These are phyloP conservation scores for Oncorhynchus clarkii DNA, from an alignment of 2,113 vertebrate genomes.

Conservation along the genomic window DNA sequence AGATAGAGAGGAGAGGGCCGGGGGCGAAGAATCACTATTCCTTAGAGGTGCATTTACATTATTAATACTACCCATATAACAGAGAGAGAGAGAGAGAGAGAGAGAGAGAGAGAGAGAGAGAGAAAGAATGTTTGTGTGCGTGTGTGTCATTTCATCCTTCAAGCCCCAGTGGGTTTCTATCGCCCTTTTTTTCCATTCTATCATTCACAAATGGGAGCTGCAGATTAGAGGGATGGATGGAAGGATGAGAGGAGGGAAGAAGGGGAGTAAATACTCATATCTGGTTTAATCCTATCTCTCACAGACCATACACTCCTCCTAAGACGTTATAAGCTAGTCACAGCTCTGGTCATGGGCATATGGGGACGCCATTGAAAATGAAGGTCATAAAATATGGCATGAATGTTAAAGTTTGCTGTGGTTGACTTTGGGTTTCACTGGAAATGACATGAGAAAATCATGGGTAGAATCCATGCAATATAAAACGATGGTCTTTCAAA, in stretches of 20 bases:
- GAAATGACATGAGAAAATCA: constrained; percentile 9
- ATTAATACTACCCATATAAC: constrained; percentile 44
- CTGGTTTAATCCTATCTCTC: constrained; percentile 66
- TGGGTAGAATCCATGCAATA: not conserved
- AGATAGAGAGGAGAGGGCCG: no score
- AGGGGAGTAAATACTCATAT: constrained; percentile 64
- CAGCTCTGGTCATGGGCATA: constrained; percentile 30
- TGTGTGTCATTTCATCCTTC: no score
- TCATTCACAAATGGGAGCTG: constrained; percentile 6
- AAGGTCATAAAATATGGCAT: not conserved
- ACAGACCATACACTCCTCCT: constrained; percentile 51
- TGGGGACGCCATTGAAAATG: constrained; percentile 27
- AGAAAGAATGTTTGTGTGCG: no score
- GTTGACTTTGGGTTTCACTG: not conserved
- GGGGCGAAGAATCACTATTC: no score
- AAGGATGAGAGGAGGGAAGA: constrained; percentile 22
- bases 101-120: no score
- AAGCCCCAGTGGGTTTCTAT: not conserved
- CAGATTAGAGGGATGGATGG: not conserved
- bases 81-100: no score
- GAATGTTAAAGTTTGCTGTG: no score
- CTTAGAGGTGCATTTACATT: no score
- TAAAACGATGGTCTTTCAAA: no score
- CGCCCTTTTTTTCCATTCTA: no score
- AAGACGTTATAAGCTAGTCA: constrained; percentile 48